phyloP scores from a whole-genome alignment of 2,888 invertebrate species.

The Brenthis hecate region DNA sequence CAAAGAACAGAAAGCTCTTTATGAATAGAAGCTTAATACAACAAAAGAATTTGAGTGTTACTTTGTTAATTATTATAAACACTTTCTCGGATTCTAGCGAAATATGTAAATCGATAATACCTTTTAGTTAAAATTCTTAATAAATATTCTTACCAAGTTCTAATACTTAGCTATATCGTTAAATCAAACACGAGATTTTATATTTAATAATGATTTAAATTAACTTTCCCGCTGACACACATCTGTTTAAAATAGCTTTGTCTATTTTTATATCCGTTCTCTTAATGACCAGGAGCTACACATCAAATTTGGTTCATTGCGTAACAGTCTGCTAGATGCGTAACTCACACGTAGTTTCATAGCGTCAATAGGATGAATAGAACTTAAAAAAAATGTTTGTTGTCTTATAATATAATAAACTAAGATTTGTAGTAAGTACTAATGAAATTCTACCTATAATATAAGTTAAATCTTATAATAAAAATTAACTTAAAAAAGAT shows the following conservation, averaged over 20 bases:
- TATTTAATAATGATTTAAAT: slow-evolving; percentile 50
- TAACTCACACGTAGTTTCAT: slow-evolving; percentile 34
- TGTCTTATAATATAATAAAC: background rate
- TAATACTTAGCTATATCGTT: background rate
- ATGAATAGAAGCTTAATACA: background rate
- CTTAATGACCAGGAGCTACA: slow-evolving; percentile 68
- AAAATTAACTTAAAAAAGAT: too few species aligned
- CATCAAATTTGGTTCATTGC: slow-evolving; percentile 63
- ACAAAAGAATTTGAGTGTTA: background rate
- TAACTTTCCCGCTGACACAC: slow-evolving; percentile 74
- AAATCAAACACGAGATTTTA: slow-evolving; percentile 19
- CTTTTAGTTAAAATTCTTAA: background rate
- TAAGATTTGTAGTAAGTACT: too few species aligned
- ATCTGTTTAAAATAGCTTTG: slow-evolving; percentile 67
- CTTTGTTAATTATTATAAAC: background rate
- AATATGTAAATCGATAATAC: background rate
- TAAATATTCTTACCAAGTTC: background rate
- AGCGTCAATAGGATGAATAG: slow-evolving; percentile 15
- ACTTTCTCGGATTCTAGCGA: background rate
- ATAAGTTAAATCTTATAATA: too few species aligned
- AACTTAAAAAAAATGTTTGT: slow-evolving; percentile 6
- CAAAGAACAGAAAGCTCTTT: background rate
- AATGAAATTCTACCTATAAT: too few species aligned
- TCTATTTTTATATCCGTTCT: slow-evolving; percentile 69
- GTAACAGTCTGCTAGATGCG: slow-evolving; percentile 46